Evolutionary conservation across 2,113 vertebrate species (phyloP), one percentile per base, ranked within the genome.

Genomic region (Equus quagga): DNA sequence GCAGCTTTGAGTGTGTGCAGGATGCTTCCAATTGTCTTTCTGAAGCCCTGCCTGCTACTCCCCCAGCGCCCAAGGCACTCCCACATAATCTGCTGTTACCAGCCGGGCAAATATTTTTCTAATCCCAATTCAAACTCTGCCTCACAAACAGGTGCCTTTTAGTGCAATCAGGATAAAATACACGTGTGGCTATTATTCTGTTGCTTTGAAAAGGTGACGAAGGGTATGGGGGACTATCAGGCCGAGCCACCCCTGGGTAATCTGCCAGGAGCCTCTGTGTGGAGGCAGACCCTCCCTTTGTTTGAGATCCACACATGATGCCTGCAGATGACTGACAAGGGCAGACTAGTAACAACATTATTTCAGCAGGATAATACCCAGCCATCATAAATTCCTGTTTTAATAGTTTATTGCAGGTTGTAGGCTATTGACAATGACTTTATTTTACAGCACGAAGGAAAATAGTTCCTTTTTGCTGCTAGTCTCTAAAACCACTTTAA

Each of bases 341-440:
- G 92, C 70, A 97, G 97, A 89, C 98, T 98, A 98, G 98, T 98
- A 98, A 98, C 98, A 98, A 98, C 98, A 98, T 98, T 98, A 98
- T 98, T 99, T 98, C 98, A 98, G 98, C 96, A 97, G 96, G 98
- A 98, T 96, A 98, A 98, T 98, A 98, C 98, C 97, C 97, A 98
- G 96, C 97, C 97, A 96, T 98, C 98, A 98, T 99, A 99, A 99
- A 99, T 99, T 99, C 98, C 98, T 99, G 98, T 96, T 98, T 97
- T 97, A 99, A 98, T 98, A 98, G 98, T 98, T 99, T 99, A 99
- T 98, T 99, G 98, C 98, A 97, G 98, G 98, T 98, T 98, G 98
- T 98, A 98, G 98, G 97, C 98, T 98, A 98, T 98, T 98, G 98
- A 99, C 98, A 98, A 98, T 96, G 97, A 96, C 98, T 98, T 95